Evolutionary conservation across 2,888 invertebrate genomes (phyloP), one percentile per base, ranked within the genome.

Genomic region (Andricus curvator): DNA sequence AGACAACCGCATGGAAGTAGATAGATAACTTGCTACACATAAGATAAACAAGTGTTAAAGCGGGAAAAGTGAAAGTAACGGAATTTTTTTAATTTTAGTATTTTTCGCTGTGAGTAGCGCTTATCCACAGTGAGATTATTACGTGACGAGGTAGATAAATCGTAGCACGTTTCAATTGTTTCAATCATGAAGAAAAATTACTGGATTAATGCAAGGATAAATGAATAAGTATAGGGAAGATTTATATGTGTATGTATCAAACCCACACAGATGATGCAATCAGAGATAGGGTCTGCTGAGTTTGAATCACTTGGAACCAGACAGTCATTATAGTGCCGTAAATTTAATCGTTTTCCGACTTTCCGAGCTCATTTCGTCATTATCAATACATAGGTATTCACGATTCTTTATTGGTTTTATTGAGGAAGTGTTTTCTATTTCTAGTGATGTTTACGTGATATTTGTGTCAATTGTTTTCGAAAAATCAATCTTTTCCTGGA

Each of bases 41-140:
- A 74, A 74, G 74, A 74, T 74, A 56, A 74, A 56, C 37, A n/a
- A 37, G 74, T 56, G 56, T 56, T 74, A 33, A 74, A 74, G 74
- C 74, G 74, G 56, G 74, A 74, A 74, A 74, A 48, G 44, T 51
- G 48, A 51, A 64, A 2, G 62, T n/a, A 33, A n/a, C 6, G 33
- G 29, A 56, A 11, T 60, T 56, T 56, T 56, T 56, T n/a, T 3
- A 9, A 17, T 56, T 11, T n/a, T n/a, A 9, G 0, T 56, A n/a
- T 51, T 20, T 51, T 6, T 20, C 6, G 51, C 20, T 51, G 20
- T 56, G n/a, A 56, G 11, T 44, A 56, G 8, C 37, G 37, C 2
- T 11, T 60, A 22, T 22, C 22, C 11, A 60, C 4, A 22, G 56
- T 22, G 56, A 22, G n/a, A 56, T 74, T 56, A 56, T 74, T 74